Percentiles rank a stretch among this genome's conserved stretches.
These are phyloP conservation scores for Eristalinus aeneus DNA, from an alignment of 2,888 invertebrate species.

Conservation along the genomic window DNA sequence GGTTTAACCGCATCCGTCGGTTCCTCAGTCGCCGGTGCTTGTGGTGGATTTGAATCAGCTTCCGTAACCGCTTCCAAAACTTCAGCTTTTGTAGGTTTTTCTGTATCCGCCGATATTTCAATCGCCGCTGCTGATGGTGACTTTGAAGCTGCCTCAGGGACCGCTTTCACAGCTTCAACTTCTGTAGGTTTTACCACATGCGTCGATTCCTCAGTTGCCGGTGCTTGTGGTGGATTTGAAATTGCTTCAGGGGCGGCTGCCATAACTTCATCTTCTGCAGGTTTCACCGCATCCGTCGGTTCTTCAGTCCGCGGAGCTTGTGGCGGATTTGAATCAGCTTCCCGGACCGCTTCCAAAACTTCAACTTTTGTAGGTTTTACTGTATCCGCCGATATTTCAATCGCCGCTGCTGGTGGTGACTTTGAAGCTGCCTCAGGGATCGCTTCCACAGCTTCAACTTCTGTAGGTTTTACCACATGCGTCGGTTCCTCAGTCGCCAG, in stretches of 20 bases:
- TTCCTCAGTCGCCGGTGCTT: neutral
- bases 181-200: neutral
- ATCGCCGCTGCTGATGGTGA: too few relatives aligned
- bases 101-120: too few relatives aligned
- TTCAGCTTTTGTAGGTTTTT: neutral
- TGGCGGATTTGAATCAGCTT: too few relatives aligned
- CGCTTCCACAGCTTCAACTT: neutral
- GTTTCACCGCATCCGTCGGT: neutral
- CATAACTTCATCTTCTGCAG: neutral
- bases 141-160: too few relatives aligned
- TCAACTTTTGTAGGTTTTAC: neutral
- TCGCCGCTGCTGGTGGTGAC: neutral
- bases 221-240: neutral
- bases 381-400: neutral
- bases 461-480: neutral
- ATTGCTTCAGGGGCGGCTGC: neutral
- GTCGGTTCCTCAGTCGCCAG: neutral
- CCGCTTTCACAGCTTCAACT: neutral
- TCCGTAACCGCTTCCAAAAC: neutral
- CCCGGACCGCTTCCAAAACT: too few relatives aligned
- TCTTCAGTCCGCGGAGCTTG: conserved; percentile 1
- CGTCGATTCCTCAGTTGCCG: neutral
- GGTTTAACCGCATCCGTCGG: neutral
- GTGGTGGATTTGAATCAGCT: neutral
- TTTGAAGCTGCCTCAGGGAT: neutral